Evolutionary conservation across 2,888 invertebrate genomes (phyloP).

Genomic region (Lasioglossum villosulum): DNA sequence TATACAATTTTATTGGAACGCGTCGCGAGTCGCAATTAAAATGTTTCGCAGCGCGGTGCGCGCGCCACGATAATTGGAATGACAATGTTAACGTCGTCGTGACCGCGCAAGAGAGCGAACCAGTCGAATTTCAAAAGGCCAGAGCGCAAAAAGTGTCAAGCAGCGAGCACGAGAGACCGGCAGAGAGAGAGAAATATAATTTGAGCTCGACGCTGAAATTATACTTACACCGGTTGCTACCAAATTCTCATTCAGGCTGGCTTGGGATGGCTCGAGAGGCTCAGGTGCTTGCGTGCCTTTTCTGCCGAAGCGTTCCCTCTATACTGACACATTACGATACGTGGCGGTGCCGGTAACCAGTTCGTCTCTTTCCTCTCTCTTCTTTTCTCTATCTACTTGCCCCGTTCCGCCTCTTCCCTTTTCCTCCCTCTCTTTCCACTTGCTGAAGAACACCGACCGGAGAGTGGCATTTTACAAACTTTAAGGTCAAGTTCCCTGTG

Average conservation of each 20-base stretch:
- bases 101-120: not conserved
- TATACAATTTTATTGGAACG: not conserved
- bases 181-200: not conserved
- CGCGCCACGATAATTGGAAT: not conserved
- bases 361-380: slow-evolving; percentile 59
- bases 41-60: not conserved
- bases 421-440: not conserved
- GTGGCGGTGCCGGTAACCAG: slow-evolving; percentile 47
- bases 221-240: slow-evolving; percentile 41
- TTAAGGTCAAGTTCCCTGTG: slow-evolving; percentile 31
- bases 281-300: slow-evolving; percentile 42
- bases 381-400: slow-evolving; percentile 42
- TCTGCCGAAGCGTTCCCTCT: slow-evolving; percentile 55
- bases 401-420: not conserved
- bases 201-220: not conserved
- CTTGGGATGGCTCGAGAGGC: slow-evolving; percentile 21
- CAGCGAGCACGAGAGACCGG: not conserved
- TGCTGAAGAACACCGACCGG: slow-evolving; percentile 38
- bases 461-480: slow-evolving; percentile 52
- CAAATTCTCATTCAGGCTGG: slow-evolving; percentile 38
- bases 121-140: slow-evolving; percentile 23
- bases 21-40: not conserved
- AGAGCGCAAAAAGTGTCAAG: slow-evolving; percentile 20
- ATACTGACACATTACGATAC: slow-evolving; percentile 67
- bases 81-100: not conserved